Percentiles rank a stretch among this genome's conserved stretches.
These are phyloP conservation scores for Micropoecilia bifurca DNA, from an alignment of 2,797 vertebrate genomes.

Conservation along the genomic window DNA sequence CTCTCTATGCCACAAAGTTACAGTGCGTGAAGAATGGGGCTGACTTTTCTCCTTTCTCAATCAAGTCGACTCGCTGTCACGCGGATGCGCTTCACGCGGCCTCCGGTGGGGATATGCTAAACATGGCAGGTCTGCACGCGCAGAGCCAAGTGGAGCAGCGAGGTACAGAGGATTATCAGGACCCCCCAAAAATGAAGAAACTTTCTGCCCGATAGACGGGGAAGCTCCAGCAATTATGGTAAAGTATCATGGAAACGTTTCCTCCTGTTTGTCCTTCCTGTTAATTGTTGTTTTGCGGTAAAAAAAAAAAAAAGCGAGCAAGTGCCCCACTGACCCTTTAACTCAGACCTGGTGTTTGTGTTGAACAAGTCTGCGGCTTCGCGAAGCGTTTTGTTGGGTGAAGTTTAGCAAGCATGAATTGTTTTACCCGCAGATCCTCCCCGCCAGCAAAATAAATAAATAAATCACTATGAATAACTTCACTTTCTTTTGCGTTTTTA, in stretches of 20 bases:
- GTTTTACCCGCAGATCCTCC: constrained; percentile 1
- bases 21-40: constrained; percentile 61
- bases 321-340: constrained; percentile 66
- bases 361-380: constrained; percentile 44
- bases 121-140: constrained; percentile 61
- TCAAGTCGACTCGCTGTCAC: constrained; percentile 47
- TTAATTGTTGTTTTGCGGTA: constrained; percentile 22
- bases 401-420: constrained; percentile 14
- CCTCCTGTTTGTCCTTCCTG: constrained; percentile 1
- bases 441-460: neutral
- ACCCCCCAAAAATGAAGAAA: constrained; percentile 63
- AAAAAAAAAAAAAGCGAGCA: constrained; percentile 1
- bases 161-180: constrained; percentile 60
- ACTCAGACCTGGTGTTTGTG: constrained; percentile 33
- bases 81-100: constrained; percentile 54
- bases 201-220: constrained; percentile 51
- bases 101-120: constrained; percentile 57
- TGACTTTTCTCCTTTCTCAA: constrained; percentile 41
- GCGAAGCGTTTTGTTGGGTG: constrained; percentile 30
- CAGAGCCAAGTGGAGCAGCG: constrained; percentile 37
- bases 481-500: constrained; percentile 5
- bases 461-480: neutral
- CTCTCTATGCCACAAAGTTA: constrained; percentile 35
- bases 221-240: constrained; percentile 78
- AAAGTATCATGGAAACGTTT: constrained; percentile 50